Percentiles rank a stretch among this genome's conserved stretches.
These are phyloP conservation scores for Cherax destructor DNA, from an alignment of 1,140 invertebrate genomes.

Conservation along the genomic window DNA sequence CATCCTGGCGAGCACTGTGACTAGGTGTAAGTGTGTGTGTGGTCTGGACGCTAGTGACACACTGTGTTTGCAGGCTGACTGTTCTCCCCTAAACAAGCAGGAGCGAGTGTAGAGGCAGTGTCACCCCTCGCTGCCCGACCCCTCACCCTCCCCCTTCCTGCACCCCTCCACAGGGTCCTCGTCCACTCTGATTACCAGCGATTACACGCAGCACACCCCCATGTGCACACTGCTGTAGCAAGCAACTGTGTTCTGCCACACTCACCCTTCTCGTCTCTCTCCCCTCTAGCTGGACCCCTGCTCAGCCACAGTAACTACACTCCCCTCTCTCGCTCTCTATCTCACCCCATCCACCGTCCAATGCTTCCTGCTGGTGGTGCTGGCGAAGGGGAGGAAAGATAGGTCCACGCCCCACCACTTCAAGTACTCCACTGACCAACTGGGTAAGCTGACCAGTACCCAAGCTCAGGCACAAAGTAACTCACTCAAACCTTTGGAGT, in stretches of 20 bases:
- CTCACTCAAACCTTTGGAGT: not conserved
- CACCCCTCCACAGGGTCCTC: slow-evolving; percentile 48
- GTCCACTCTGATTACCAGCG: slow-evolving; percentile 64
- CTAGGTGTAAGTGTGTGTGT: slow-evolving; percentile 14
- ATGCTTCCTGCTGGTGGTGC: not conserved
- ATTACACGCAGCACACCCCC: slow-evolving; percentile 52
- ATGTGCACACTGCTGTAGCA: slow-evolving; percentile 45
- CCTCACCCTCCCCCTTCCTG: slow-evolving; percentile 29
- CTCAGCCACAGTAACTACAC: slow-evolving; percentile 13
- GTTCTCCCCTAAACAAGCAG: slow-evolving; percentile 63
- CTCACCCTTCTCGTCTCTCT: slow-evolving; percentile 26
- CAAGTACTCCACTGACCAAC: slow-evolving; percentile 27
- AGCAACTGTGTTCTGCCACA: slow-evolving; percentile 39
- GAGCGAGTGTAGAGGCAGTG: slow-evolving; percentile 62
- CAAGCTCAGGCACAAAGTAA: not conserved
- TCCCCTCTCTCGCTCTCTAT: slow-evolving; percentile 13
- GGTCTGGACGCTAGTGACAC: slow-evolving; percentile 50
- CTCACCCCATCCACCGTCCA: not conserved
- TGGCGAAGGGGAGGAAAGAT: not conserved
- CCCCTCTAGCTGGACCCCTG: not conserved
- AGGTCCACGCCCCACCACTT: slow-evolving; percentile 23
- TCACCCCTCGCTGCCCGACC: slow-evolving; percentile 58
- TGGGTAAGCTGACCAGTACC: slow-evolving; percentile 16
- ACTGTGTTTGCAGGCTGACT: slow-evolving; percentile 62
- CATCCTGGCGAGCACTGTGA: slow-evolving; percentile 18